Evolutionary conservation across 1,140 invertebrate species (phyloP), one percentile per base, ranked within the genome.

Genomic region (Drosophila watanabei): DNA sequence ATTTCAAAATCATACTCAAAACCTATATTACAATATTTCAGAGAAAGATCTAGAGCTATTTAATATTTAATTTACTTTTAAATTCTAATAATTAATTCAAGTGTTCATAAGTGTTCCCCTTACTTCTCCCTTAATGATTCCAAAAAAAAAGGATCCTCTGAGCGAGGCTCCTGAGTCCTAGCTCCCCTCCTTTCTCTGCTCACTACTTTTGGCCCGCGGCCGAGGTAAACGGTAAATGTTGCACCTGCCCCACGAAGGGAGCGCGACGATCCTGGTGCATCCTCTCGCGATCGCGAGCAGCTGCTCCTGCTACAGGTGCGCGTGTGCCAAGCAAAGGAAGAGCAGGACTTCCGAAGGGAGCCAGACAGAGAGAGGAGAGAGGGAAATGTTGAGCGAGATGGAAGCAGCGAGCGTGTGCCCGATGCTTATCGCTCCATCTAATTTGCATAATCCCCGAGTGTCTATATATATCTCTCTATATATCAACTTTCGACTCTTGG

Each of bases 181-280:
- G 11, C 39, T 63, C 65, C 18, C 18, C 10, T 16, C 20, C 5
- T 20, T 16, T 14, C 45, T 46, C n/a, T 6, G n/a, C 18, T 2
- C 10, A n/a, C 24, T 43, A n/a, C 24, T 43, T n/a, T 46, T 70
- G 81, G 73, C 78, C 56, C 56, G 68, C 79, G 79, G 78, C 61
- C 41, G 54, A 46, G 41, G 48, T 66, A 75, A 89, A 88, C 85
- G 85, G 85, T 88, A 81, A 89, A 84, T 70, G 85, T 88, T 88
- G 85, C 85, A 88, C 85, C 85, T 88, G 85, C 80, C 37, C 59
- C 20, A 35, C 35, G 20, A 28, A 37, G 41, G n/a, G 51, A 49
- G 35, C 39, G 51, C 65, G 18, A 14, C 39, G 66, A 82, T 77
- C 84, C 71, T 87, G n/a, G 18, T 63, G 56, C 77, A 87, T 68